Evolutionary conservation across 2,888 invertebrate genomes (phyloP).

Genomic region (Caenorhabditis doughertyi): DNA sequence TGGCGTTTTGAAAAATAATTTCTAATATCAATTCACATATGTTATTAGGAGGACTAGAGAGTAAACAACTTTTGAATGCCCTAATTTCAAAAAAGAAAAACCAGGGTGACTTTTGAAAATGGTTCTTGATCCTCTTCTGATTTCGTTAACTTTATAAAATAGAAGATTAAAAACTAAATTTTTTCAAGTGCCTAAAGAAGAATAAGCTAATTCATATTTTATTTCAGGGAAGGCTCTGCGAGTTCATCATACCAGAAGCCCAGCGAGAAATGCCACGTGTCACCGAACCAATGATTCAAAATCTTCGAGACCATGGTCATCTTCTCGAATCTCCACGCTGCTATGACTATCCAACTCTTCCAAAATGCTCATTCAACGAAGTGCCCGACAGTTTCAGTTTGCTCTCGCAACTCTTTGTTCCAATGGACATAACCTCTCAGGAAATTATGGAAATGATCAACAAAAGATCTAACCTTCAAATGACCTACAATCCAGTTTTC

Average conservation of each 20-base stretch:
- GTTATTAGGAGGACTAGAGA: no score
- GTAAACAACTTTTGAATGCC: no score
- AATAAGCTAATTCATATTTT: neutral
- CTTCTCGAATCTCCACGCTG: constrained; percentile 30
- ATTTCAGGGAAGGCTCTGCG: constrained; percentile 45
- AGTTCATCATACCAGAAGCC: constrained; percentile 10
- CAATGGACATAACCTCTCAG: constrained; percentile 83
- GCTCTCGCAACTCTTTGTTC: constrained; percentile 78
- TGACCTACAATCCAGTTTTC: constrained; percentile 75
- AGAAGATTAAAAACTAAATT: no score
- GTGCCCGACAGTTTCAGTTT: constrained; percentile 77
- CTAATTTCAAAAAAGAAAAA: no score
- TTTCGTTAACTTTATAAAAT: no score
- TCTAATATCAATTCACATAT: no score
- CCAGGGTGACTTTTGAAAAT: no score
- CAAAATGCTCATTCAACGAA: constrained; percentile 45
- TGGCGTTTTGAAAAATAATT: no score
- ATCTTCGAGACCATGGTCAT: constrained; percentile 32
- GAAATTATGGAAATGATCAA: constrained; percentile 71
- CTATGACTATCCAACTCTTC: constrained; percentile 53
- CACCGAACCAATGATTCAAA: constrained; percentile 29
- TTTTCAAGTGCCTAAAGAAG: no score
- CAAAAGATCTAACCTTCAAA: constrained; percentile 59
- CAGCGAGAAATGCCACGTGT: constrained; percentile 41
- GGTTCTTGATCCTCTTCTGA: no score